Percentiles rank a stretch among this genome's conserved stretches.
phyloP scores from a whole-genome alignment of 2,797 vertebrate genomes.

The Discoglossus pictus region DNA sequence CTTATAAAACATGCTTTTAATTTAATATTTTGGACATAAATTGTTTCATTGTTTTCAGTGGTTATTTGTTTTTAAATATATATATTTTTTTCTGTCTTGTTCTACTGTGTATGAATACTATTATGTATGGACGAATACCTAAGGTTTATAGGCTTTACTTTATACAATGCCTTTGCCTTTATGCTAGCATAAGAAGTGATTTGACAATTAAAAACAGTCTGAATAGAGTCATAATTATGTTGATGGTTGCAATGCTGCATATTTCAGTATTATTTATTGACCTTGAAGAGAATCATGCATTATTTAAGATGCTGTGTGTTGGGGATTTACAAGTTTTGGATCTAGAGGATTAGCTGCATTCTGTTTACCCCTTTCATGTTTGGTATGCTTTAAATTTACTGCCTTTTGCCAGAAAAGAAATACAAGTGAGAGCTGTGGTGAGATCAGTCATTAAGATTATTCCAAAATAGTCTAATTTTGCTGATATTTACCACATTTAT shows the following conservation, averaged over 20 bases:
- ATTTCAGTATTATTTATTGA: constrained; percentile 33
- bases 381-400: too few relatives aligned
- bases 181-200: constrained; percentile 35
- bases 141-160: constrained; percentile 16
- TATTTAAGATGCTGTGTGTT: constrained; percentile 16
- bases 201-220: constrained; percentile 45
- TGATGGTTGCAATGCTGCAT: constrained; percentile 28
- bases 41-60: constrained; percentile 9
- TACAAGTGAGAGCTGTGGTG: too few relatives aligned
- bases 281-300: constrained; percentile 29
- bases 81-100: constrained; percentile 10
- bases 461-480: too few relatives aligned
- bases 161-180: constrained; percentile 15
- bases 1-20: constrained; percentile 33
- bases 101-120: constrained; percentile 37
- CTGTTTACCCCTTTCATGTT: constrained; percentile 23
- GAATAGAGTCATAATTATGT: constrained; percentile 32
- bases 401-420: too few relatives aligned
- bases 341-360: constrained; percentile 12
- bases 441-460: too few relatives aligned
- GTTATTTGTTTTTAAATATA: constrained; percentile 28
- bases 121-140: constrained; percentile 45
- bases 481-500: too few relatives aligned
- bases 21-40: constrained; percentile 18
- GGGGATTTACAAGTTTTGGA: constrained; percentile 19